Base-by-base conservation (phyloP, 2,113 vertebrate genomes). In the Eublepharis macularius region DNA sequence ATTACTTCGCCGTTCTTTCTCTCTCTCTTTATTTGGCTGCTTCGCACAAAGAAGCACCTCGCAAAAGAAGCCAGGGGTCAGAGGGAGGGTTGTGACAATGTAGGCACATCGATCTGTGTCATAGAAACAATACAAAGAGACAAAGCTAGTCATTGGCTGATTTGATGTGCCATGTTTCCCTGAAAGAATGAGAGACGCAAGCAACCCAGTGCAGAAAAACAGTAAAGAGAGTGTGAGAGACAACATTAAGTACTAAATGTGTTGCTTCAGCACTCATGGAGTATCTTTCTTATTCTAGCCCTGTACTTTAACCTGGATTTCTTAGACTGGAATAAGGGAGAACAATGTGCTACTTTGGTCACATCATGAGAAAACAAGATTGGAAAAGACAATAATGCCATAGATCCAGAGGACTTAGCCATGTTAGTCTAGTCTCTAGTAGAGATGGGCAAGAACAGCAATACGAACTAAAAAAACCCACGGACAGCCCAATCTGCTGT, bases 1-100 rank as follows among this genome's bases (percentile, higher is more conserved):
- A 92, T 90, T 90, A 90, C 79, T 10, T 89, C 82, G 81, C 83
- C 43, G 68, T 76, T 92, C 41, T 84, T 63, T 80, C 54, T 34
- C 12, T 72, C 49, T 83, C 51, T 73, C 69, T 60, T 10, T 57
- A 41, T 76, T 66, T 87, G 49, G 9, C 19, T 29, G 83, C 11
- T 83, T 78, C 90, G 7, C 60, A 91, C 82, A 89, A 91, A 87
- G 43, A 54, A 90, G 74, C 39, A 39, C 75, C 86, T 91, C 87
- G n/a, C 66, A 81, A 66, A 75, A 93, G 91, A 57, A 78, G 90
- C 45, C 84, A 0, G 39, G 80, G 54, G 26, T 47, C 84, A 92
- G 82, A 90, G 1, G 41, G 21, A n/a, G 4, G 76, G 14, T 26
- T 70, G 7, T 43, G 86, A 17, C 34, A 82, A 72, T 75, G 43